Conservation (phyloP, 37 sponge, comb jelly and placozoan species). For the Spongilla lacustris region DNA sequence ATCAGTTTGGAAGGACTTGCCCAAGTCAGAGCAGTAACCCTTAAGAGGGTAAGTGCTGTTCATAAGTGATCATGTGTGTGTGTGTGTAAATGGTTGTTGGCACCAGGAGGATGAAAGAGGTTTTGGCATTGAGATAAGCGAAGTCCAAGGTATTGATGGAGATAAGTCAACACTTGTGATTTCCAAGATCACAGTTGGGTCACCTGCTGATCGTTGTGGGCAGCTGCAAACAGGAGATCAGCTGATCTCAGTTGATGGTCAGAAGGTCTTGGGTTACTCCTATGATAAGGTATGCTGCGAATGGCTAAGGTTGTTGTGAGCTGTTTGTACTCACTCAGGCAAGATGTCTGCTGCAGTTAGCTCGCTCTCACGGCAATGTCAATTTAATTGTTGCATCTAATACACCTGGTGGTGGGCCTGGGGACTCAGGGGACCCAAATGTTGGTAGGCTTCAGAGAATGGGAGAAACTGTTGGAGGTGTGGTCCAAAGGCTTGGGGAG, state of each 20-base stretch:
- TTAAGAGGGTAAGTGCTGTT: constrained; percentile 16
- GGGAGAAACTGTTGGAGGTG: neutral
- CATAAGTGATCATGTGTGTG: no score
- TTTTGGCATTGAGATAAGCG: neutral
- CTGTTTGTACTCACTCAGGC: constrained; percentile 23
- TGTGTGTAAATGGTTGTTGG: neutral
- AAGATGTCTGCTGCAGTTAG: constrained; percentile 35
- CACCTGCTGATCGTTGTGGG: constrained; percentile 31
- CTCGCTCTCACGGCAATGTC: constrained; percentile 37
- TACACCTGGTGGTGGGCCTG: neutral
- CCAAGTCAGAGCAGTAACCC: constrained; percentile 60
- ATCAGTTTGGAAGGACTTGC: constrained; percentile 55
- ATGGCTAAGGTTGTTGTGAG: neutral
- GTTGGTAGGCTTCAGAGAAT: neutral
- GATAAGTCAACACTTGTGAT: neutral
- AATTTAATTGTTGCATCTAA: constrained; percentile 38
- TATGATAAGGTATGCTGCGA: constrained; percentile 66
- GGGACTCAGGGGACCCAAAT: neutral
- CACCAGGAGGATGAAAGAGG: neutral
- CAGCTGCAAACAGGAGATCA: constrained; percentile 73
- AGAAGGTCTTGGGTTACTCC: constrained; percentile 62
- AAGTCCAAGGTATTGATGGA: neutral
- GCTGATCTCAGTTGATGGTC: constrained; percentile 66
- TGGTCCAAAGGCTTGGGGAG: constrained; percentile 10
- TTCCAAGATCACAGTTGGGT: neutral